Percentiles rank a stretch among this genome's conserved stretches.
These are phyloP conservation scores for Somateria mollissima DNA, from an alignment of 2,797 vertebrate genomes.

Conservation along the genomic window DNA sequence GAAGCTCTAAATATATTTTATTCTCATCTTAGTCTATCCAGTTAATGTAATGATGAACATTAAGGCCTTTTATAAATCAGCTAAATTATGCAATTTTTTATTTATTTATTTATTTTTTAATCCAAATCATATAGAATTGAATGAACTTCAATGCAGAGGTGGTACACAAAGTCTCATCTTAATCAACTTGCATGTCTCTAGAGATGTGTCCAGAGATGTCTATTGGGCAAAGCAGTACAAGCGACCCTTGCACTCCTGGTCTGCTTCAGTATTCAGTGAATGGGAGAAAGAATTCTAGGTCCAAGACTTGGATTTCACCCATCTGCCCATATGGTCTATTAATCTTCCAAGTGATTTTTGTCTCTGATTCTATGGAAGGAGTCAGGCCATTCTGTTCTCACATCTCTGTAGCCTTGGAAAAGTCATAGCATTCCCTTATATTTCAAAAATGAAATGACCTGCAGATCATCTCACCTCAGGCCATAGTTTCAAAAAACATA, in stretches of 20 bases:
- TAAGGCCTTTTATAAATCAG: conserved; percentile 23
- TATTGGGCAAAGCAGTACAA: neutral
- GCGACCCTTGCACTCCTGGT: neutral
- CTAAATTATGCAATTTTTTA: neutral
- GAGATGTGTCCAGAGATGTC: neutral
- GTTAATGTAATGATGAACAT: conserved; percentile 36
- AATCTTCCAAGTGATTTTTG: neutral
- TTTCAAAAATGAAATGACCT: neutral
- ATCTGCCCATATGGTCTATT: neutral
- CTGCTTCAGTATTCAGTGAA: neutral
- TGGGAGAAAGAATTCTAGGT: neutral
- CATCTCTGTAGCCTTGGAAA: neutral
- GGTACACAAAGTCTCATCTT: neutral
- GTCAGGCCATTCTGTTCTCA: neutral
- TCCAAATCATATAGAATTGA: neutral
- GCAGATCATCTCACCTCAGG: neutral
- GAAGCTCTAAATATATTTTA: conserved; percentile 28
- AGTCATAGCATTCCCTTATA: neutral
- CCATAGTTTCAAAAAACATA: neutral
- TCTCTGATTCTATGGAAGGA: neutral
- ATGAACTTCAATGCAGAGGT: neutral
- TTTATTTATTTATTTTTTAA: neutral
- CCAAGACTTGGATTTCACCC: neutral
- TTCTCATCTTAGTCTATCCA: neutral
- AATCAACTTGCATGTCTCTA: neutral